phyloP scores from a whole-genome alignment of 92 coral and sea anemone genomes.

The Siderastrea radians region DNA sequence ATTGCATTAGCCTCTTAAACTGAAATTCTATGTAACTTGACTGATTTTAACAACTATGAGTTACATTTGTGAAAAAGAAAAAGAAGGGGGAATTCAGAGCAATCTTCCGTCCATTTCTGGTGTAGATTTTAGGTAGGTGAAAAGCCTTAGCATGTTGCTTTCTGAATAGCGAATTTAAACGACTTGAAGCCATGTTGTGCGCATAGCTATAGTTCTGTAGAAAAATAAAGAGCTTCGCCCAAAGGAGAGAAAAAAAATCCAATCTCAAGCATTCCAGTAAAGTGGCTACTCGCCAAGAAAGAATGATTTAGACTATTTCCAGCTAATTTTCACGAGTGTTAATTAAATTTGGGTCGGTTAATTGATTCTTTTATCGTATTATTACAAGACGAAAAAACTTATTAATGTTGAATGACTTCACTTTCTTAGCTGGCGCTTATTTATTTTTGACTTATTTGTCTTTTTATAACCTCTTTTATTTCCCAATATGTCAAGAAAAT shows the following conservation, averaged over 20 bases:
- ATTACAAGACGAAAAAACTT: constrained; percentile 5
- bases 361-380: constrained; percentile 1
- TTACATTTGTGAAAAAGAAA: neutral
- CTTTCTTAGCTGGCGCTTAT: neutral
- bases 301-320: neutral
- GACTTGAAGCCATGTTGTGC: no score
- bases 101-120: no score
- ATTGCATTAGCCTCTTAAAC: no score
- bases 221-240: no score
- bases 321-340: neutral
- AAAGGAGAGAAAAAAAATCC: neutral
- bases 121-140: no score
- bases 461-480: neutral
- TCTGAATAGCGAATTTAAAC: no score
- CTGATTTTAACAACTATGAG: neutral
- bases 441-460: neutral
- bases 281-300: neutral
- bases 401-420: constrained; percentile 22
- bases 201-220: no score
- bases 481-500: neutral
- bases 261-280: neutral
- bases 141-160: no score
- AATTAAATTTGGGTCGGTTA: neutral
- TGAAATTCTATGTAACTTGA: neutral
- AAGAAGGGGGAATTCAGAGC: no score